Evolutionary conservation across 2,797 vertebrate species (phyloP), one percentile per base, ranked within the genome.

Genomic region (Nothura maculosa): DNA sequence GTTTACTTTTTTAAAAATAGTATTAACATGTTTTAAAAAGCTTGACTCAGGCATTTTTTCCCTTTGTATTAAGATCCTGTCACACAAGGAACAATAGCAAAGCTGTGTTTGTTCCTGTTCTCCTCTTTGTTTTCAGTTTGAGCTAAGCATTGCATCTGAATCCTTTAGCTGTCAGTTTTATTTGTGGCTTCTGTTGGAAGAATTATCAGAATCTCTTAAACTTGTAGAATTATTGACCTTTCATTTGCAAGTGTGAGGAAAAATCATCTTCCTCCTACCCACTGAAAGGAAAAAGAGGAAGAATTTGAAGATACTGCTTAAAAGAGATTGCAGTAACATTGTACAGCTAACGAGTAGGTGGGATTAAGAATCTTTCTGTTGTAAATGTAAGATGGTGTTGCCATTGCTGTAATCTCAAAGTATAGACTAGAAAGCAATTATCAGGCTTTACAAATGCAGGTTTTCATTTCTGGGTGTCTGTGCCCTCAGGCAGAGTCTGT

Each of bases 381-480:
- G 62, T 38, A 85, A 81, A 62, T 77, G 52, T 1, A 34, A 83
- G 28, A n/a, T 50, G 47, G 24, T 50, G 28, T 77, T 81, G 52
- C 66, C 57, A 11, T 36, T 76, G 63, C 20, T 92, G 2, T 66
- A 57, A 72, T 76, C 67, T 60, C 73, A 69, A 85, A 89, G 55
- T 24, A 16, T 47, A 57, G 84, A 27, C 66, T 27, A 85, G 86
- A 82, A 86, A 92, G 78, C 45, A 80, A 12, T 90, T 90, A 82
- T 1, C 19, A 17, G 36, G 85, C 77, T 95, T 83, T 91, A 67
- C 73, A 87, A 94, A 85, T 19, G 52, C 0, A 5, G 47, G 38
- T 80, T 85, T 88, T 72, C 5, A 4, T 78, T 94, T 45, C 22
- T 67, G 63, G 74, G 77, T 89, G 58, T 81, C 63, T 80, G 32